These are phyloP conservation scores for Stenolophus ochropezus DNA, from an alignment of 2,888 invertebrate genomes.

Conservation along the genomic window DNA sequence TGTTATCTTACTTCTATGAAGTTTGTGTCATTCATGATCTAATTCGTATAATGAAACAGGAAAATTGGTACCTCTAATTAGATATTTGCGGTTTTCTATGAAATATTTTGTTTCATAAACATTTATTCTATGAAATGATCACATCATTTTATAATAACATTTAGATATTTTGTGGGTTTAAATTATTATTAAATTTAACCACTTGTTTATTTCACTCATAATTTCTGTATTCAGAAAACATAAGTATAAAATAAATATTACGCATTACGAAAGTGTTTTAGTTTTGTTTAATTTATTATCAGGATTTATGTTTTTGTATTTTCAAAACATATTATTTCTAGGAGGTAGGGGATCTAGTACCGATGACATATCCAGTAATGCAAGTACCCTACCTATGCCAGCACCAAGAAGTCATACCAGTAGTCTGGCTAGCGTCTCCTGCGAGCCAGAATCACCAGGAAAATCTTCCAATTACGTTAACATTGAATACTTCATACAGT, in stretches of 20 bases:
- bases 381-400: slow-evolving; percentile 78
- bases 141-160: neutral
- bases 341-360: slow-evolving; percentile 79
- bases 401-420: slow-evolving; percentile 71
- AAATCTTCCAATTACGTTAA: slow-evolving; percentile 92
- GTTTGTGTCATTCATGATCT: slow-evolving; percentile 11
- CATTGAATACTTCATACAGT: slow-evolving; percentile 93
- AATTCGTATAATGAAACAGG: neutral
- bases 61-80: neutral
- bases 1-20: neutral
- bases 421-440: slow-evolving; percentile 71
- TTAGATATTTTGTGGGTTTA: neutral
- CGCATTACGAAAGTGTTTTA: neutral
- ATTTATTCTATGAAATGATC: neutral
- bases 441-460: slow-evolving; percentile 86
- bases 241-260: no score
- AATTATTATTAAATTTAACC: neutral
- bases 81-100: slow-evolving; percentile 12
- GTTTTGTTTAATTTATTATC: no score
- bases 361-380: slow-evolving; percentile 79
- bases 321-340: slow-evolving; percentile 37
- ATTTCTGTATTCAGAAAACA: no score
- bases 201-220: no score
- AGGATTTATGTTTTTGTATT: no score
- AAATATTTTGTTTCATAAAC: slow-evolving; percentile 6